Conservation (phyloP, 2,888 invertebrate genomes). For the Chrysopilus asiliformis region DNA sequence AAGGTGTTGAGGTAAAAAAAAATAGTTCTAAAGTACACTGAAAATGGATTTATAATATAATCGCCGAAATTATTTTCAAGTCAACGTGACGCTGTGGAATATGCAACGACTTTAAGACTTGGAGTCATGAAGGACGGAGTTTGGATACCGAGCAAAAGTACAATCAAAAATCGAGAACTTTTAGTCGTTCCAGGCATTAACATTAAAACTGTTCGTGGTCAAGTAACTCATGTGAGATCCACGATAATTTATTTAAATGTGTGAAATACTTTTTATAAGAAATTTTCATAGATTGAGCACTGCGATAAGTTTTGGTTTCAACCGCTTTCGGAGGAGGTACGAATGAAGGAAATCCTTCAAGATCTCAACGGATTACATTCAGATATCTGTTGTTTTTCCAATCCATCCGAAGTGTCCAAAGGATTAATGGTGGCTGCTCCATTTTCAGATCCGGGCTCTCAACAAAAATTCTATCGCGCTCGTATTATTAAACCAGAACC, state of each 20-base stretch:
- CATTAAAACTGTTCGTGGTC: slow-evolving; percentile 37
- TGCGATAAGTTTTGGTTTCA: slow-evolving; percentile 33
- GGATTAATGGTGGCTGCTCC: slow-evolving; percentile 48
- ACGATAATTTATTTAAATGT: background rate
- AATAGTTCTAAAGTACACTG: too few species aligned
- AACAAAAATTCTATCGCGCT: slow-evolving; percentile 47
- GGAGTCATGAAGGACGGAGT: slow-evolving; percentile 24
- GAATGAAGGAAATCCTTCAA: slow-evolving; percentile 29
- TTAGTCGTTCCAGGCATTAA: slow-evolving; percentile 46
- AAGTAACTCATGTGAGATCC: slow-evolving; percentile 42
- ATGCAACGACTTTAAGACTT: slow-evolving; percentile 31
- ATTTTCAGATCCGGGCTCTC: slow-evolving; percentile 37
- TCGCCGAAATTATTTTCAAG: slow-evolving; percentile 34
- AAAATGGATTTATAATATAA: too few species aligned
- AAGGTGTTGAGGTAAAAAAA: slow-evolving; percentile 29
- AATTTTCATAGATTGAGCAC: slow-evolving; percentile 21
- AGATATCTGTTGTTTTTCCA: slow-evolving; percentile 19
- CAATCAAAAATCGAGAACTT: slow-evolving; percentile 35
- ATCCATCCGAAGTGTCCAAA: slow-evolving; percentile 26
- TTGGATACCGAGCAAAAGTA: slow-evolving; percentile 22
- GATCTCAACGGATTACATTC: slow-evolving; percentile 31
- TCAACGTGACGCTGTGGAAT: slow-evolving; percentile 36
- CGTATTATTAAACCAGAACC: slow-evolving; percentile 39
- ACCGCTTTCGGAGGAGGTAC: slow-evolving; percentile 22
- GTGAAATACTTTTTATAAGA: slow-evolving; percentile 3